A percentile compares a stretch with the other conserved stretches of the same genome.
Conservation (phyloP, 2,797 vertebrate genomes). For the Sphaeramia orbicularis region DNA sequence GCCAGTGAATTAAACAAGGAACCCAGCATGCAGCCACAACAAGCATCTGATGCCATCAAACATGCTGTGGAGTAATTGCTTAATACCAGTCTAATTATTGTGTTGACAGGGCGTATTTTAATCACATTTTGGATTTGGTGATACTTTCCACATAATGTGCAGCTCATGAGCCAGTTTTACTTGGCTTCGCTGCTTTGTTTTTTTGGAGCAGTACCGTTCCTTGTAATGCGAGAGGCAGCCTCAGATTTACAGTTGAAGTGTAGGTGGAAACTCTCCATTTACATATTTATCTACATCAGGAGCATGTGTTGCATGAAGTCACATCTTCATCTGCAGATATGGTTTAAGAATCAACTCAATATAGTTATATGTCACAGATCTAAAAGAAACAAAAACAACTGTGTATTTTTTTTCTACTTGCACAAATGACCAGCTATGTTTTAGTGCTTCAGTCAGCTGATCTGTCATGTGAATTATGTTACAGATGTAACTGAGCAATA, state of each 20-base stretch:
- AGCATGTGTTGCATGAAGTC: constrained; percentile 5
- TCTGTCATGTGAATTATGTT: too few relatives aligned
- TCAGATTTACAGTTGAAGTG: not conserved
- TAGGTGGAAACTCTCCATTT: not conserved
- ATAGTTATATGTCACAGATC: too few relatives aligned
- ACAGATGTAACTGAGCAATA: too few relatives aligned
- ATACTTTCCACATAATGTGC: constrained; percentile 15
- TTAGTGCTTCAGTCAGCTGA: too few relatives aligned
- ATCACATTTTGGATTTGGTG: constrained; percentile 29
- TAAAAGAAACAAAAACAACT: too few relatives aligned
- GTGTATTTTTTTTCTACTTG: too few relatives aligned
- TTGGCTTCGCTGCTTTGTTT: constrained; percentile 16
- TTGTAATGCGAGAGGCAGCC: constrained; percentile 23
- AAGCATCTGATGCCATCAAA: constrained; percentile 33
- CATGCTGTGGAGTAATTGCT: constrained; percentile 49
- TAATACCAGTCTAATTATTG: constrained; percentile 42
- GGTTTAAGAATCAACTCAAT: not conserved
- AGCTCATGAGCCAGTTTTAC: constrained; percentile 1
- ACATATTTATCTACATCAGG: not conserved
- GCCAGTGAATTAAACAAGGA: constrained; percentile 36
- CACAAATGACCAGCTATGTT: too few relatives aligned
- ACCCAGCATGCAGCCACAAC: constrained; percentile 34
- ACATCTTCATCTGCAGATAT: not conserved
- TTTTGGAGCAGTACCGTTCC: constrained; percentile 7
- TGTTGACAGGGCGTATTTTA: constrained; percentile 40